Base-by-base conservation (phyloP, 2,797 vertebrate species). In the Aplochiton taeniatus region DNA sequence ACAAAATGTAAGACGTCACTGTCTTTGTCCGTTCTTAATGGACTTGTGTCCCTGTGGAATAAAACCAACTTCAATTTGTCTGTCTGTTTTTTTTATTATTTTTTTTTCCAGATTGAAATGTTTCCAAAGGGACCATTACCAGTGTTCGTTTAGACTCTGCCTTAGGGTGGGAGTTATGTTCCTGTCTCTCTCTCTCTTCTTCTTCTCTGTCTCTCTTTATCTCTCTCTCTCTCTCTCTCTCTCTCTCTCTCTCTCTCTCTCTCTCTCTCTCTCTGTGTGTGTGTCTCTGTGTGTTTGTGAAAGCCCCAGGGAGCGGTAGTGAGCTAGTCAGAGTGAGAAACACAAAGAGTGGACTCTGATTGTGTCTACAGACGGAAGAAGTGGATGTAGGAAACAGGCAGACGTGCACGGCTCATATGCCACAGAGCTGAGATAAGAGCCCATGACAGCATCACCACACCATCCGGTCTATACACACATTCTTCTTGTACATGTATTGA, bases 61-160 rank as follows among this genome's bases (percentile, higher is more conserved):
- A 77, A 84, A 83, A 84, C 55, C 45, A 70, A 80, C 85, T 86
- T 82, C 42, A 9, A 19, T 79, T 66, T 78, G 66, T 18, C 49
- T 31, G 75, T 47, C 16, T 10, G 17, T 52, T 67, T 60, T 75
- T 43, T 49, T 63, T 14, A 9, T 31, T 31, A 31, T 3, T 3
- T 31, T 31, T 31, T 31, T 31, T 31, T 31, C n/a, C 61, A 59
- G 54, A 8, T 47, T 19, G 45, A 12, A 48, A 52, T 16, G 63
- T 76, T 66, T 86, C 83, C 77, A 70, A 77, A 78, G 80, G 85
- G 76, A 82, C 78, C 78, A 85, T 86, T 83, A 78, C 62, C 42
- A 44, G 19, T 63, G 49, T 69, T 79, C 56, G 66, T 76, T 68
- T 63, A 69, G 64, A 65, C 58, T 73, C 70, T 72, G 58, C 16